Evolutionary conservation across 2,797 vertebrate species (phyloP).

Genomic region (Thalassophryne amazonica): DNA sequence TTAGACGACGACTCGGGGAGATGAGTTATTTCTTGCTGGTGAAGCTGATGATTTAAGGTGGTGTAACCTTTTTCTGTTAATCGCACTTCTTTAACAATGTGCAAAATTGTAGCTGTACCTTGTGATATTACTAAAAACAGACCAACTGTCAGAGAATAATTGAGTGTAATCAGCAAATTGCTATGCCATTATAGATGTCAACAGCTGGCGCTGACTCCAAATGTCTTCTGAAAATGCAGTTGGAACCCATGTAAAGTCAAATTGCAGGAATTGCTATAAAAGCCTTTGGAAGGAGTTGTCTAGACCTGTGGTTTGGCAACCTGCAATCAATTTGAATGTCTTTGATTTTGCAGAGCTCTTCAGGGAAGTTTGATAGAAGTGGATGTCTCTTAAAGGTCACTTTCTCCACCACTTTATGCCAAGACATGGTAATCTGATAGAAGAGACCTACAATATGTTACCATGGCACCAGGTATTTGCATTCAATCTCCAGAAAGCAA

Average conservation of each 20-base stretch:
- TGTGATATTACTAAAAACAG: slow-evolving; percentile 19
- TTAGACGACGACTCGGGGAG: slow-evolving; percentile 32
- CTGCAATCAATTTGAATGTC: slow-evolving; percentile 24
- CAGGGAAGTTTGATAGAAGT: slow-evolving; percentile 31
- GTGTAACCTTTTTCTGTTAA: slow-evolving; percentile 7
- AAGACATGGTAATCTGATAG: slow-evolving; percentile 17
- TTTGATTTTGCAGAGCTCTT: slow-evolving; percentile 32
- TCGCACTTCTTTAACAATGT: slow-evolving; percentile 39
- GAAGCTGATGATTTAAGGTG: slow-evolving; percentile 33
- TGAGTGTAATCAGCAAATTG: slow-evolving; percentile 49
- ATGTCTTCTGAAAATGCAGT: slow-evolving; percentile 23
- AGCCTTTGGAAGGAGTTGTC: slow-evolving; percentile 1
- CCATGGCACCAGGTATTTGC: slow-evolving; percentile 19
- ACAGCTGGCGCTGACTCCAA: slow-evolving; percentile 7
- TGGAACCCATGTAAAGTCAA: slow-evolving; percentile 36
- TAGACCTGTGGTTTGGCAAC: slow-evolving; percentile 25
- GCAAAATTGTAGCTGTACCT: slow-evolving; percentile 4
- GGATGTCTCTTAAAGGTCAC: slow-evolving; percentile 23
- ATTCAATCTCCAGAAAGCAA: slow-evolving; percentile 37
- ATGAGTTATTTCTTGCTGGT: slow-evolving; percentile 41
- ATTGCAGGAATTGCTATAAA: slow-evolving; percentile 34
- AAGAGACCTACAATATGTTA: slow-evolving; percentile 8
- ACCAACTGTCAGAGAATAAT: slow-evolving; percentile 31
- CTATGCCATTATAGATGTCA: slow-evolving; percentile 13
- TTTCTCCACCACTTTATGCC: slow-evolving; percentile 13